Base-by-base conservation (phyloP, 2,888 invertebrate genomes). In the Teleiodes luculella region DNA sequence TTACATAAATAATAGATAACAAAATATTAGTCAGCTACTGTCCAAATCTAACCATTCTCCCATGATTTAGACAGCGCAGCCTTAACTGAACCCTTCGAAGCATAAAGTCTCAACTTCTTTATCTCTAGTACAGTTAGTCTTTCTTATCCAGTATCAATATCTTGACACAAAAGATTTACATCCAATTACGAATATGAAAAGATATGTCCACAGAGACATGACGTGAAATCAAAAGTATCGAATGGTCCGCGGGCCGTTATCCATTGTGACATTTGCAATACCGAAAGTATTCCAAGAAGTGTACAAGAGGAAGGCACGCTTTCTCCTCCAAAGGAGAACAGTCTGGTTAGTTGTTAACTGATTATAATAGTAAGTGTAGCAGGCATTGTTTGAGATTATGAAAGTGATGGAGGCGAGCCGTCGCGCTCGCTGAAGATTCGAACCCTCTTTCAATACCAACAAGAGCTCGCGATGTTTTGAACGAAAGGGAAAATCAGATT, bases 361-460 rank as follows among this genome's bases (percentile, higher is more conserved):
- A 85, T 86, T 86, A 85, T 84, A 81, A 84, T 84, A 83, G 76
- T 82, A 82, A 81, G 66, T 82, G 75, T 81, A 78, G 71, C 78
- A 70, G 68, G 73, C 76, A 83, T 82, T 80, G 82, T 81, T 76
- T 71, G 69, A 69, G 67, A 76, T 76, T 78, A 80, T 78, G 81
- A 80, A 81, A 80, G 80, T 77, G 68, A 66, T 56, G 64, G 63
- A 63, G 72, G 68, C 67, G 70, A 60, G 58, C 51, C 55, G 55
- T 54, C 52, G 53, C 63, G n/a, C 62, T 51, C 57, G 55, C 61
- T 54, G 58, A 57, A 61, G 62, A 62, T 61, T 64, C 62, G 57
- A 59, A 56, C 57, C 57, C 55, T 55, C 59, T 56, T 59, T 60
- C 63, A 63, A 59, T 58, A 56, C 55, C 51, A 56, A 64, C 61